phyloP scores from a whole-genome alignment of 2,888 invertebrate species.

The Volucella zonaria region DNA sequence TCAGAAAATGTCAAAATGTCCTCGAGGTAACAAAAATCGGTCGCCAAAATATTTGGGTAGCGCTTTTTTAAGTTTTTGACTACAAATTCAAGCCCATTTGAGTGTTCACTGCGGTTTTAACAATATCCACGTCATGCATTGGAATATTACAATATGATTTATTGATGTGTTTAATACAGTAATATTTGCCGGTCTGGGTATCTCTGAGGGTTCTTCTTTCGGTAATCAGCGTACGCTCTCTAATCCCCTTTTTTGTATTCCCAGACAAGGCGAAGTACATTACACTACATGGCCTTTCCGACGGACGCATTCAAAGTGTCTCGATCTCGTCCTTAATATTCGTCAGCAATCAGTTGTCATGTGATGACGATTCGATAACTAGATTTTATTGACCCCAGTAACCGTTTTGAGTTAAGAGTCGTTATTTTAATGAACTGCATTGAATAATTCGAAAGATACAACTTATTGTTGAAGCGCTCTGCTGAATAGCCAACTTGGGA shows the following conservation, averaged over 20 bases:
- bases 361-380: conserved; percentile 1
- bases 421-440: background rate
- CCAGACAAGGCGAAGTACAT: background rate
- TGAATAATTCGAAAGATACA: background rate
- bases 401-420: background rate
- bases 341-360: conserved; percentile 35
- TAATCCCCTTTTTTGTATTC: background rate
- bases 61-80: conserved; percentile 72
- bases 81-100: conserved; percentile 78
- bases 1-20: conserved; percentile 76
- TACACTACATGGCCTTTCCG: conserved; percentile 8
- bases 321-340: conserved; percentile 43
- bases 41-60: too few relatives aligned
- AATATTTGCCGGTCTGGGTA: conserved; percentile 76
- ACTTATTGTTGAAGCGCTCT: conserved; percentile 1
- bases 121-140: conserved; percentile 77
- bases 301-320: conserved; percentile 61
- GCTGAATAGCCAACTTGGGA: background rate
- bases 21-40: conserved; percentile 75
- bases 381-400: background rate
- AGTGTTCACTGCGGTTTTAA: conserved; percentile 79
- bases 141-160: conserved; percentile 80
- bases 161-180: conserved; percentile 43
- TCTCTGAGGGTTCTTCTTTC: conserved; percentile 76
- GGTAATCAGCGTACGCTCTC: conserved; percentile 75